phyloP scores from a whole-genome alignment of 2,113 vertebrate species.

The Myiagra hebetior region DNA sequence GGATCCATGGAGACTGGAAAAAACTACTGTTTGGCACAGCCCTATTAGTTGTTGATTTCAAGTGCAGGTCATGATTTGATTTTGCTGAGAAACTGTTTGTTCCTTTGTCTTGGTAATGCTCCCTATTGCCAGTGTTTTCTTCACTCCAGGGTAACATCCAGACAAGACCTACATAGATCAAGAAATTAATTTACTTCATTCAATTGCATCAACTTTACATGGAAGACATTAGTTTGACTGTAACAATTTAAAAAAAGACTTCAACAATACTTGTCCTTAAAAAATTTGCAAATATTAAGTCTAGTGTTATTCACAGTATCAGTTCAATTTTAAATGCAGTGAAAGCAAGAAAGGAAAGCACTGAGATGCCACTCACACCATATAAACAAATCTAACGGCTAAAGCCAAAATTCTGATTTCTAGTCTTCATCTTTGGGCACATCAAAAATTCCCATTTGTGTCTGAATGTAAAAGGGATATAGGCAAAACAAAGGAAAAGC shows the following conservation, averaged over 20 bases:
- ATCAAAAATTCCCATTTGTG: background rate
- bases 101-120: background rate
- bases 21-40: background rate
- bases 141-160: constrained; percentile 86
- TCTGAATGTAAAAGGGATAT: background rate
- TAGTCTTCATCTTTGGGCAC: background rate
- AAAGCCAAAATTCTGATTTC: background rate
- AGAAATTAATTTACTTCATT: background rate
- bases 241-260: background rate
- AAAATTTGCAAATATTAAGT: background rate
- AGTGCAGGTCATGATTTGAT: background rate
- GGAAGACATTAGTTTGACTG: background rate
- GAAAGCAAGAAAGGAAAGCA: background rate
- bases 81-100: background rate
- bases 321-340: background rate
- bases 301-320: background rate
- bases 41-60: background rate
- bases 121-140: background rate
- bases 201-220: background rate
- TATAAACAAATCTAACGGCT: background rate
- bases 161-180: constrained; percentile 78
- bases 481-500: background rate
- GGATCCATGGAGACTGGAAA: constrained; percentile 67
- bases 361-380: background rate
- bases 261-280: background rate